These are phyloP conservation scores for Cephalopholis sonnerati DNA, from an alignment of 2,113 vertebrate species.

Conservation along the genomic window DNA sequence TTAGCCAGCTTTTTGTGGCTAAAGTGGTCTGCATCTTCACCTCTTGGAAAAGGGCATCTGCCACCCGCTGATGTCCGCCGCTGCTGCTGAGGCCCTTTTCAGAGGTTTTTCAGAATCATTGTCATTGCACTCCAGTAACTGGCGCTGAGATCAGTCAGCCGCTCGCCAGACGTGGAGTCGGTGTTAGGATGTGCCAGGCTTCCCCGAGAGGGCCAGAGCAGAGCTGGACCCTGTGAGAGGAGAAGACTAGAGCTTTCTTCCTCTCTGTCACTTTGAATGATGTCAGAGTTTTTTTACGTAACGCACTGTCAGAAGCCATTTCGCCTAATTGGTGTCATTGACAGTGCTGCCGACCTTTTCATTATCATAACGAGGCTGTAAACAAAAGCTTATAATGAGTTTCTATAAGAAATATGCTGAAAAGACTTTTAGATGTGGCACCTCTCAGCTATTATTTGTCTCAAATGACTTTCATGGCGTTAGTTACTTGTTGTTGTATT, in stretches of 20 bases:
- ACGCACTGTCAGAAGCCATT: slow-evolving; percentile 6
- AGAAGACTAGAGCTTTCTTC: slow-evolving; percentile 12
- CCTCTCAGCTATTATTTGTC: too few species aligned
- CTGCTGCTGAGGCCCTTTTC: background rate
- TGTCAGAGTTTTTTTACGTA: background rate
- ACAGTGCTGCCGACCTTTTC: background rate
- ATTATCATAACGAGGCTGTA: background rate
- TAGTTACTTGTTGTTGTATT: too few species aligned
- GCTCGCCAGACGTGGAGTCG: slow-evolving; percentile 22
- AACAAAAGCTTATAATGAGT: slow-evolving; percentile 11
- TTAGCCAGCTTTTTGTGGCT: slow-evolving; percentile 43
- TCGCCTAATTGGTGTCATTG: slow-evolving; percentile 14
- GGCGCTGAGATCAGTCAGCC: slow-evolving; percentile 46
- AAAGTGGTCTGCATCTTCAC: slow-evolving; percentile 40
- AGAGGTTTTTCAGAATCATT: slow-evolving; percentile 21
- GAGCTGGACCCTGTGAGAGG: slow-evolving; percentile 11
- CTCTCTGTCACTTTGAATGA: slow-evolving; percentile 11
- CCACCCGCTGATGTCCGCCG: background rate
- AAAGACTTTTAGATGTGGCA: background rate
- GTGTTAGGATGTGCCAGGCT: slow-evolving; percentile 51
- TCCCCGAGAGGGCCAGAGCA: slow-evolving; percentile 3
- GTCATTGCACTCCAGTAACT: slow-evolving; percentile 47
- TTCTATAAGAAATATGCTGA: background rate
- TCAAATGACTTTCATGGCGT: too few species aligned
- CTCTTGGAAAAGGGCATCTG: slow-evolving; percentile 21